A percentile compares a stretch with the other conserved stretches of the same genome.
Conservation (phyloP, 2,797 vertebrate species). For the Crenichthys baileyi region DNA sequence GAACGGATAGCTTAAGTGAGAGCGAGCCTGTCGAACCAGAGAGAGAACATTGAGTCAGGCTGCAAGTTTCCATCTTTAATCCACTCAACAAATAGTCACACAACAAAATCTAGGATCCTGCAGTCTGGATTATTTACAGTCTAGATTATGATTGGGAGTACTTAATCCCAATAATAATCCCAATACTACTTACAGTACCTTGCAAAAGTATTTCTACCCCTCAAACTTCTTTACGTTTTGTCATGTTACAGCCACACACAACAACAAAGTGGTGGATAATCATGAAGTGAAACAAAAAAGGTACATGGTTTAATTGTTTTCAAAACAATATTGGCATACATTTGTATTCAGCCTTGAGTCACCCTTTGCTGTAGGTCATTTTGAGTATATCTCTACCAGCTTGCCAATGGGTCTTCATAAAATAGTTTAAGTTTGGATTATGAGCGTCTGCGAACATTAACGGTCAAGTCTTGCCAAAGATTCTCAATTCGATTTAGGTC, state of each 20-base stretch:
- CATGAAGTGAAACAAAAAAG: background rate
- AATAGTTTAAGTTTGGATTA: background rate
- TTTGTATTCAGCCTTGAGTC: background rate
- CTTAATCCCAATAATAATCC: background rate
- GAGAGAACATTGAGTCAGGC: conserved; percentile 98
- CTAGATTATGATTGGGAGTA: background rate
- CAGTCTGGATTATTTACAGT: background rate
- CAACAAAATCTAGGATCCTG: background rate
- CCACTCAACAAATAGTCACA: conserved; percentile 53
- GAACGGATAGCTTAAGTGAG: conserved; percentile 98
- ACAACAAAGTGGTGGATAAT: background rate
- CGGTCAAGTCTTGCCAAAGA: background rate
- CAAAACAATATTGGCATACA: background rate
- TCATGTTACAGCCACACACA: background rate
- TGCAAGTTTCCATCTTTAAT: conserved; percentile 81
- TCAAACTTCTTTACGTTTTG: background rate
- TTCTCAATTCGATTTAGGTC: no score
- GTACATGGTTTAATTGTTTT: background rate
- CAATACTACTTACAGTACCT: background rate
- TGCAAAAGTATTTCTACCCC: background rate
- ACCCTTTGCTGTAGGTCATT: background rate
- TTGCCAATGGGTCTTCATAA: background rate
- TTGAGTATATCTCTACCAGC: background rate
- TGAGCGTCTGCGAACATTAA: background rate
- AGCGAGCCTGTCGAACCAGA: conserved; percentile 99